These are phyloP conservation scores for Lagodon rhomboides DNA, from an alignment of 2,797 vertebrate species.

Conservation along the genomic window DNA sequence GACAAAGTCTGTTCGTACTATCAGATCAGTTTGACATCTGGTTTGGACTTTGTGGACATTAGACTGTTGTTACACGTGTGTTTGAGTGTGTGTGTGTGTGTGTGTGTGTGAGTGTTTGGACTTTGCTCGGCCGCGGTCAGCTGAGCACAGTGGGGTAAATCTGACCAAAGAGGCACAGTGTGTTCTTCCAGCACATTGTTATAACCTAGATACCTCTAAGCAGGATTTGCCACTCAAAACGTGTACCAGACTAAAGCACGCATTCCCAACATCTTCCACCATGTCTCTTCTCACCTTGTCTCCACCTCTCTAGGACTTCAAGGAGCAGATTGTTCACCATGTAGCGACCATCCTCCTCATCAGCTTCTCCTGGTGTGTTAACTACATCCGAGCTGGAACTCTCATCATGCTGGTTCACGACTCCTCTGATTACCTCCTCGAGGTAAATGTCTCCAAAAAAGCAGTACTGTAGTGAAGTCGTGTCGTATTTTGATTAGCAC, in stretches of 20 bases:
- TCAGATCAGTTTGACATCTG: slow-evolving; percentile 59
- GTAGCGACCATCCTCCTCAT: slow-evolving; percentile 96
- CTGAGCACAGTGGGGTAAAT: slow-evolving; percentile 49
- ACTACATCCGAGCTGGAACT: slow-evolving; percentile 94
- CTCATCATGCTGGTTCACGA: slow-evolving; percentile 97
- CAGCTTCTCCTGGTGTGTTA: slow-evolving; percentile 97
- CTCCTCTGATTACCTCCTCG: slow-evolving; percentile 94
- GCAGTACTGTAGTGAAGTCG: background rate
- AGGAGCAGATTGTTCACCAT: slow-evolving; percentile 96
- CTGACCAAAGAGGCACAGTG: slow-evolving; percentile 52
- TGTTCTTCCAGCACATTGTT: slow-evolving; percentile 48
- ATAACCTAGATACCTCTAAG: slow-evolving; percentile 40
- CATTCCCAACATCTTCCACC: background rate
- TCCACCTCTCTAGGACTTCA: slow-evolving; percentile 89
- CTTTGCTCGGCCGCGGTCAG: slow-evolving; percentile 66
- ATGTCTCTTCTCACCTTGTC: background rate
- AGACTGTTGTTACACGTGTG: slow-evolving; percentile 72
- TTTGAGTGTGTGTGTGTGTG: slow-evolving; percentile 42
- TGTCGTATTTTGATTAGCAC: background rate
- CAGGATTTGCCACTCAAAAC: slow-evolving; percentile 38
- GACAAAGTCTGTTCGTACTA: slow-evolving; percentile 29
- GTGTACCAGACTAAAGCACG: background rate
- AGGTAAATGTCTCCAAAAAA: slow-evolving; percentile 82
- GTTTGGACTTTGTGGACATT: slow-evolving; percentile 64
- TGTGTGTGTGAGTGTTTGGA: slow-evolving; percentile 54